Conservation (phyloP, 2,113 vertebrate species). For the Tiliqua scincoides region DNA sequence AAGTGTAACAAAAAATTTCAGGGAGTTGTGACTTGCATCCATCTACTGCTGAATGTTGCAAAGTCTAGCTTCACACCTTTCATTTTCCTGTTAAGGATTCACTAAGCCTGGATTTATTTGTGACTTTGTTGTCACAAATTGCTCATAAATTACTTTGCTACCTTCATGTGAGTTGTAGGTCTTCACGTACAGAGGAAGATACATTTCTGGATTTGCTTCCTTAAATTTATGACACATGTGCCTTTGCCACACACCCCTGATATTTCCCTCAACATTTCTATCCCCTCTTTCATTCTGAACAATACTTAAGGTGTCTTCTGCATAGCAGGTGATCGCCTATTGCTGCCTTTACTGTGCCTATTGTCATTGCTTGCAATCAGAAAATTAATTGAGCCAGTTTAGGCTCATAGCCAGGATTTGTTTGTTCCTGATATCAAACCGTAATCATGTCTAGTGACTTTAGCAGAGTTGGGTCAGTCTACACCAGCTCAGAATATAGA, state of each 20-base stretch:
- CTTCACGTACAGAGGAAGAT: background rate
- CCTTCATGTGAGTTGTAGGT: background rate
- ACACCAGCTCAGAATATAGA: background rate
- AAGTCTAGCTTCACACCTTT: background rate
- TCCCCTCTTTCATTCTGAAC: background rate
- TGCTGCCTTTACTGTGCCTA: background rate
- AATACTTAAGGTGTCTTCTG: too few species aligned
- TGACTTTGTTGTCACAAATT: background rate
- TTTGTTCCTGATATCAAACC: background rate
- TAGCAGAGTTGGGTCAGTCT: constrained; percentile 3
- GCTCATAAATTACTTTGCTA: background rate
- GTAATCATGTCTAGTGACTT: background rate
- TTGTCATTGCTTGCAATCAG: background rate
- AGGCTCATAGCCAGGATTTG: background rate
- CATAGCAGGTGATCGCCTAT: background rate
- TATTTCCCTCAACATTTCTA: too few species aligned
- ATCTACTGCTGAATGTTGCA: background rate
- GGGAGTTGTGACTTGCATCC: background rate
- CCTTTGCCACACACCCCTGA: too few species aligned
- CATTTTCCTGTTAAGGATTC: background rate
- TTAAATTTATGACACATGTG: fast-evolving
- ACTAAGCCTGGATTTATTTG: background rate
- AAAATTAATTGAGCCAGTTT: background rate
- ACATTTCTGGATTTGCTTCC: background rate
- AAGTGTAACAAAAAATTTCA: background rate